Conservation (phyloP, 2,888 invertebrate species). For the Eudasyphora cyanicolor region DNA sequence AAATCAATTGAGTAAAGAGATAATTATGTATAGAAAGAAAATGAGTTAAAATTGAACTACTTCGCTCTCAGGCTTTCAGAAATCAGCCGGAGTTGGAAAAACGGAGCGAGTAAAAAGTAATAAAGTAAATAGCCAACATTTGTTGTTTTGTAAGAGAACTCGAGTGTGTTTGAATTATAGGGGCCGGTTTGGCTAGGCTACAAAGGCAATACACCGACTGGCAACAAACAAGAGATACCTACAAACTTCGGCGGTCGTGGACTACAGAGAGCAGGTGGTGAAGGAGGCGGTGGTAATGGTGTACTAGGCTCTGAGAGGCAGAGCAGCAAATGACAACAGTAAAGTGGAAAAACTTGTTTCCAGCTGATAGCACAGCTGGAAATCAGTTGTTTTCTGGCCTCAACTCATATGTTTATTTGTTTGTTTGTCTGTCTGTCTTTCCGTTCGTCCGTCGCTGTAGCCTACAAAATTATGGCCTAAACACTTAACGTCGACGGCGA, state of each 20-base stretch:
- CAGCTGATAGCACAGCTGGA: slow-evolving; percentile 66
- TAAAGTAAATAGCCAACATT: slow-evolving; percentile 31
- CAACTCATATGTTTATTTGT: slow-evolving; percentile 21
- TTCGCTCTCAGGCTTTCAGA: slow-evolving; percentile 10
- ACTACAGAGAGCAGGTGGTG: background rate
- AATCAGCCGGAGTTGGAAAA: background rate
- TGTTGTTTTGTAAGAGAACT: background rate
- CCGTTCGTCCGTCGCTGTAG: slow-evolving; percentile 6
- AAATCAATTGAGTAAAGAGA: background rate
- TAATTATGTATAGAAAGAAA: background rate
- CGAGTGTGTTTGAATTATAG: slow-evolving; percentile 39
- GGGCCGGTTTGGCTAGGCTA: slow-evolving; percentile 64
- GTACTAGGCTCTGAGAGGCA: too few species aligned
- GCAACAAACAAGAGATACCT: slow-evolving; percentile 38
- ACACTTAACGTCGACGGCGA: background rate
- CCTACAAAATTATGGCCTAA: slow-evolving; percentile 29
- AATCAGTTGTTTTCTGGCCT: slow-evolving; percentile 61
- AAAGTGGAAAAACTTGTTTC: slow-evolving; percentile 66
- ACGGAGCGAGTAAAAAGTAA: background rate
- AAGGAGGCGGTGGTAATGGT: background rate
- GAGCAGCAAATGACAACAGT: slow-evolving; percentile 48
- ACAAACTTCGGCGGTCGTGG: background rate
- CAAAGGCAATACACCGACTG: slow-evolving; percentile 24
- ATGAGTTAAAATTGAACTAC: background rate
- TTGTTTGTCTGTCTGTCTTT: background rate